These are phyloP conservation scores for Drosophila tropicalis DNA, from an alignment of 1,140 invertebrate species.

Conservation along the genomic window DNA sequence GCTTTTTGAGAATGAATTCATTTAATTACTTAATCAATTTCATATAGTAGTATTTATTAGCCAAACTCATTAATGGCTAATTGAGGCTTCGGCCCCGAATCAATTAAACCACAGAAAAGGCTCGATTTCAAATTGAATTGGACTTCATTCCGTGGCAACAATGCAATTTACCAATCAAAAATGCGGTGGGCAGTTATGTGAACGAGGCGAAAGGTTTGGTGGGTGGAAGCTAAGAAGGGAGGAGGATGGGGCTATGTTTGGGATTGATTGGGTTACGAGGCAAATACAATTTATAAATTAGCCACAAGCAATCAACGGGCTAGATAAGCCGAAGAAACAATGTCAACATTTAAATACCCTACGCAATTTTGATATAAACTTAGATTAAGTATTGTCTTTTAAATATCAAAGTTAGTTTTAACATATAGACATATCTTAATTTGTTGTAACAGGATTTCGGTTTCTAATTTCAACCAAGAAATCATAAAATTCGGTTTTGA, in stretches of 20 bases:
- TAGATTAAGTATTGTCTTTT: too few relatives aligned
- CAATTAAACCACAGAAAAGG: conserved; percentile 4
- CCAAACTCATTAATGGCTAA: conserved; percentile 25
- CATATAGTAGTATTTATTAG: conserved; percentile 23
- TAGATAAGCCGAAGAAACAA: background rate
- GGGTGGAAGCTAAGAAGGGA: background rate
- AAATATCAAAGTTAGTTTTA: too few relatives aligned
- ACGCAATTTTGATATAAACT: too few relatives aligned
- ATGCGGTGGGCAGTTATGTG: conserved; percentile 11
- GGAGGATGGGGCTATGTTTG: background rate
- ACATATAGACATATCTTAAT: too few relatives aligned
- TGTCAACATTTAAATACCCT: background rate
- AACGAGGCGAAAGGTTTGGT: too few relatives aligned
- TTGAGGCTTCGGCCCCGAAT: conserved; percentile 5
- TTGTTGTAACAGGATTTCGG: too few relatives aligned
- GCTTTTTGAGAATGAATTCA: conserved; percentile 15
- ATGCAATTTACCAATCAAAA: conserved; percentile 51
- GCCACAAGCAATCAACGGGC: conserved; percentile 23
- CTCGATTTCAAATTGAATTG: conserved; percentile 22
- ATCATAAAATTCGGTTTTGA: too few relatives aligned
- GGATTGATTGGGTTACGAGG: conserved; percentile 22
- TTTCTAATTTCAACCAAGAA: too few relatives aligned
- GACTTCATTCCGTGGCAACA: conserved; percentile 40
- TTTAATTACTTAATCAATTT: conserved; percentile 26
- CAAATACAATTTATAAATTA: conserved; percentile 78